phyloP scores from a whole-genome alignment of 2,797 vertebrate species.

The Pipistrellus pipistrellus region DNA sequence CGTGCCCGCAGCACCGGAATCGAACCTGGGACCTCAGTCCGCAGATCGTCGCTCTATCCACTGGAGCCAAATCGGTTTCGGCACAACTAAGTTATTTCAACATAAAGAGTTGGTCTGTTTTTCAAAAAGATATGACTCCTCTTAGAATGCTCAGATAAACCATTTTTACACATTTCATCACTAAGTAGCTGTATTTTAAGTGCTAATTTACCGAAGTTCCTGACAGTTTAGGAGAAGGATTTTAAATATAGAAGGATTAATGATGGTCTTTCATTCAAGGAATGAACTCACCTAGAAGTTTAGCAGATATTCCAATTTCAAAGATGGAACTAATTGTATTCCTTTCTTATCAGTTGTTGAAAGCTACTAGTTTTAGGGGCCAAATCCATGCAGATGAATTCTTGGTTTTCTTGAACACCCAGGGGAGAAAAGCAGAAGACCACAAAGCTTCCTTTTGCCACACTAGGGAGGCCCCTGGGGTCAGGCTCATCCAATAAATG shows the following conservation, averaged over 20 bases:
- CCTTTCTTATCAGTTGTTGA: not conserved
- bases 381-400: not conserved
- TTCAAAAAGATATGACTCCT: slow-evolving; percentile 55
- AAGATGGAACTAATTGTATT: slow-evolving; percentile 18
- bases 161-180: slow-evolving; percentile 78
- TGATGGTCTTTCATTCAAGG: slow-evolving; percentile 78
- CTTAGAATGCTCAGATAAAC: slow-evolving; percentile 70
- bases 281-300: slow-evolving; percentile 68
- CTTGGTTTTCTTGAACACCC: not conserved
- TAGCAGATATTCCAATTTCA: slow-evolving; percentile 1
- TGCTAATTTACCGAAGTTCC: slow-evolving; percentile 72
- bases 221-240: slow-evolving; percentile 78
- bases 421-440: not conserved
- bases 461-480: not conserved
- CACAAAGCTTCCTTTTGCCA: not conserved
- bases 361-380: not conserved
- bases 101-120: slow-evolving; percentile 75
- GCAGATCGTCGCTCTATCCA: too few species aligned
- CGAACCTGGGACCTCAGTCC: too few species aligned
- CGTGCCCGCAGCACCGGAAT: too few species aligned
- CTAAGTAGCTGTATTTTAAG: slow-evolving; percentile 63
- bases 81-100: slow-evolving; percentile 7
- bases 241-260: slow-evolving; percentile 76
- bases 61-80: too few species aligned
- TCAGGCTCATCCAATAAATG: not conserved